A percentile compares a stretch with the other conserved stretches of the same genome.
Evolutionary conservation across 2,797 vertebrate species (phyloP).

Genomic region (Poeciliopsis gracilis): DNA sequence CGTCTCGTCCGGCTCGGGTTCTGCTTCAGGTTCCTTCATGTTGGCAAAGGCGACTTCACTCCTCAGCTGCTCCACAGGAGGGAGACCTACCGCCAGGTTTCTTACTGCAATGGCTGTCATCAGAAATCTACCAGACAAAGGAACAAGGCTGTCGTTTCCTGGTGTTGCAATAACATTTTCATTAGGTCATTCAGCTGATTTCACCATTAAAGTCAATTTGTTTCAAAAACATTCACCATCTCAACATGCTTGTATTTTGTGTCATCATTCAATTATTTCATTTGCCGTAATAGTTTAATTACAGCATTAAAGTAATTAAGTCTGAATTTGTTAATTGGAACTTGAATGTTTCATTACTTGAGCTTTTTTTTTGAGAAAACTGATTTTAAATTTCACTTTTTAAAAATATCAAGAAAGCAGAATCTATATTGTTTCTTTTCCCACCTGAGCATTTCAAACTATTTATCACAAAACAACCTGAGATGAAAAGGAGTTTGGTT

Average conservation of each 20-base stretch:
- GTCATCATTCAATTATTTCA: neutral
- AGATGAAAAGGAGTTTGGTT: neutral
- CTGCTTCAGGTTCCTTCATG: conserved; percentile 78
- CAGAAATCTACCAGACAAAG: conserved; percentile 79
- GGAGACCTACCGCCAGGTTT: conserved; percentile 87
- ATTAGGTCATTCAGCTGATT: neutral
- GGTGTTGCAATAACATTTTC: neutral
- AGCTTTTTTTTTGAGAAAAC: neutral
- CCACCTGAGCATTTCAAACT: neutral
- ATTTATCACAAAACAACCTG: neutral
- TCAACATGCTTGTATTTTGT: neutral
- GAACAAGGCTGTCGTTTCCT: too few species aligned
- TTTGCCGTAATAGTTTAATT: neutral
- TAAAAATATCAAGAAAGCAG: neutral
- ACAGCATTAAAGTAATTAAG: neutral
- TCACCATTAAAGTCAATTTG: neutral
- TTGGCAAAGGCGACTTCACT: conserved; percentile 88
- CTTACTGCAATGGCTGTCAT: conserved; percentile 91
- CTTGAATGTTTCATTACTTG: neutral
- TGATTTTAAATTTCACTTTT: neutral
- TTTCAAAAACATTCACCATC: neutral
- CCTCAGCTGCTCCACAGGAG: conserved; percentile 87
- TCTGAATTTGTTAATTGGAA: neutral
- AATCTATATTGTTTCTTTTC: neutral
- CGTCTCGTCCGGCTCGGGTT: conserved; percentile 58